phyloP scores from a whole-genome alignment of 2,888 invertebrate species.

The Drosophila antonietae region DNA sequence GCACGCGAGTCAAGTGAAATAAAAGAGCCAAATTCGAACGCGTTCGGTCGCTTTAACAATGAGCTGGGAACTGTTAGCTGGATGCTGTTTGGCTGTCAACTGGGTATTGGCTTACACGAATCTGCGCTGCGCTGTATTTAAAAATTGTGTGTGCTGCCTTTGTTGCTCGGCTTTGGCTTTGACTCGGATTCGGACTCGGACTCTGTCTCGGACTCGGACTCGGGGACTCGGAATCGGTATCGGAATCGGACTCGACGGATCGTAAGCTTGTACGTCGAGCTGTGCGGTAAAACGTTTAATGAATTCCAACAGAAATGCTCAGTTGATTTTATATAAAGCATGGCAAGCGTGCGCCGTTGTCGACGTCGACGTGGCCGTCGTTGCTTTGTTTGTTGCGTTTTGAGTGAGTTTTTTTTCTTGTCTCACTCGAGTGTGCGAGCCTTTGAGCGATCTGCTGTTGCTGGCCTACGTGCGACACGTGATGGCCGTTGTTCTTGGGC shows the following conservation, averaged over 20 bases:
- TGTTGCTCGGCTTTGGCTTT: constrained; percentile 30
- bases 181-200: constrained; percentile 26
- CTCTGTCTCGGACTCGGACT: constrained; percentile 20
- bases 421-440: constrained; percentile 29
- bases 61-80: constrained; percentile 44
- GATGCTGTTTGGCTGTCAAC: constrained; percentile 46
- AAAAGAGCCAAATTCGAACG: constrained; percentile 30
- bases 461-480: constrained; percentile 65
- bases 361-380: constrained; percentile 54
- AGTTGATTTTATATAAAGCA: constrained; percentile 82
- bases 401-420: constrained; percentile 64
- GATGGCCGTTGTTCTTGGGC: constrained; percentile 67
- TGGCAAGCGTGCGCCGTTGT: constrained; percentile 55
- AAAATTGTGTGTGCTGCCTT: constrained; percentile 39
- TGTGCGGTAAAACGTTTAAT: constrained; percentile 82
- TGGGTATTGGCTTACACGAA: constrained; percentile 61
- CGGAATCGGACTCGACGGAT: constrained; percentile 24
- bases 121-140: constrained; percentile 38
- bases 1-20: constrained; percentile 50
- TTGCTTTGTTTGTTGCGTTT: constrained; percentile 63
- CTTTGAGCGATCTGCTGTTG: constrained; percentile 41
- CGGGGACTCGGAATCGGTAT: constrained; percentile 20
- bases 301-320: constrained; percentile 81
- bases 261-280: constrained; percentile 63
- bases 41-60: constrained; percentile 22